These are phyloP conservation scores for Ciona savignyi DNA, from an alignment of 23 tunicate species.

Conservation along the genomic window DNA sequence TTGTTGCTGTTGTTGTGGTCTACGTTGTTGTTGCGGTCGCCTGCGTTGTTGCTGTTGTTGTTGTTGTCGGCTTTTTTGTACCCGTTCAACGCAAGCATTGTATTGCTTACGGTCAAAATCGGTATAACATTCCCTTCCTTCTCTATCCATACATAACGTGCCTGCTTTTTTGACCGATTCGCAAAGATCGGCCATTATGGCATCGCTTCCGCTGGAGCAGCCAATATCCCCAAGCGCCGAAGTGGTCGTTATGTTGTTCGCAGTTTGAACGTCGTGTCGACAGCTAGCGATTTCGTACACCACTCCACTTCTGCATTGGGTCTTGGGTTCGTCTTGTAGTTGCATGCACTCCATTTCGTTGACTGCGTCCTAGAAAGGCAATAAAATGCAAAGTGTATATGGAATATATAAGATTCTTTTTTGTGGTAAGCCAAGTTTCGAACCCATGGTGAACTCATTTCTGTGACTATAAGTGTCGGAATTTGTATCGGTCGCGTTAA, in stretches of 20 bases:
- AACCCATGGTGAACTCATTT: no score
- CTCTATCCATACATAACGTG: not conserved
- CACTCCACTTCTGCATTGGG: not conserved
- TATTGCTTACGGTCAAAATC: not conserved
- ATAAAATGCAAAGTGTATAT: no score
- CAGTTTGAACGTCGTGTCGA: not conserved
- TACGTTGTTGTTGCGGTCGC: not conserved
- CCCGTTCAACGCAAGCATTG: not conserved
- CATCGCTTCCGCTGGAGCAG: not conserved
- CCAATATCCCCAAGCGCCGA: not conserved
- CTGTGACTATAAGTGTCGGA: no score
- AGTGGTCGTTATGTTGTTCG: not conserved
- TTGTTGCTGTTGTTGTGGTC: not conserved
- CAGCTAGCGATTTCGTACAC: not conserved
- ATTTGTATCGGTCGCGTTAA: no score
- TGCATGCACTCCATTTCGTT: not conserved
- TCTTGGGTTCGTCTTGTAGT: not conserved
- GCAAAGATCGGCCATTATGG: not conserved
- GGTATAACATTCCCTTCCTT: not conserved
- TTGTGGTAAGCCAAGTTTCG: no score
- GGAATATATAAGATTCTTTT: no score
- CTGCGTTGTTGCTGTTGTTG: not conserved
- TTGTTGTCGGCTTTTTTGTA: not conserved
- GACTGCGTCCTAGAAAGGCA: not conserved
- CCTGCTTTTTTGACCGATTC: no score